These are phyloP conservation scores for Polyommatus icarus DNA, from an alignment of 2,888 invertebrate species.

Conservation along the genomic window DNA sequence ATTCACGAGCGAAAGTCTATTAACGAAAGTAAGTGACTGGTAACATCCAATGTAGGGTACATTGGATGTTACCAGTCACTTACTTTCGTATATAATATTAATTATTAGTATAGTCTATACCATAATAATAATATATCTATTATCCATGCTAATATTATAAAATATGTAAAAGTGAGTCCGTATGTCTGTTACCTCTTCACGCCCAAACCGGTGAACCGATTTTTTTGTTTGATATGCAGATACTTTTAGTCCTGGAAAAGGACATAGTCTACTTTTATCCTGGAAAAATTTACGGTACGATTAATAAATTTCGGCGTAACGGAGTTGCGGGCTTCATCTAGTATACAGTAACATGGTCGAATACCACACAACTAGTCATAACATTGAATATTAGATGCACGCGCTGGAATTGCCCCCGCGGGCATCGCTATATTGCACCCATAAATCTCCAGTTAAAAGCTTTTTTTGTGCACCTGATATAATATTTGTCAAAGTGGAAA, in stretches of 20 bases:
- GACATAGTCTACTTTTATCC: no score
- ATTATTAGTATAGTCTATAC: no score
- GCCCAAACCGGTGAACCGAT: no score
- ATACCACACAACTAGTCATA: neutral
- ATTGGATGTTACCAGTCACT: no score
- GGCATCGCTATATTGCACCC: neutral
- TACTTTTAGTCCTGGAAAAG: no score
- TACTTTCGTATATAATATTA: no score
- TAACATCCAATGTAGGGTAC: neutral
- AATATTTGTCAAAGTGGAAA: slow-evolving; percentile 18
- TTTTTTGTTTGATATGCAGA: no score
- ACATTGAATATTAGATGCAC: neutral
- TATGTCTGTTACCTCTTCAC: neutral
- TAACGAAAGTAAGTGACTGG: neutral
- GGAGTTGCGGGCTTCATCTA: no score
- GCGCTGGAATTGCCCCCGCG: neutral
- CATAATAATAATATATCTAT: no score
- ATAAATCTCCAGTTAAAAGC: slow-evolving; percentile 16
- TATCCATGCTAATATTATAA: neutral
- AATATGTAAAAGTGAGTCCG: neutral
- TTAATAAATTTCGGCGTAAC: no score
- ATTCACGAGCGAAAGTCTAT: neutral
- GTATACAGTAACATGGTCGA: neutral
- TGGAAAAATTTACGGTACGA: no score
- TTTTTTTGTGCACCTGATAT: slow-evolving; percentile 18